Evolutionary conservation across 2,113 vertebrate species (phyloP), one percentile per base, ranked within the genome.

Genomic region (Nipponia nippon): DNA sequence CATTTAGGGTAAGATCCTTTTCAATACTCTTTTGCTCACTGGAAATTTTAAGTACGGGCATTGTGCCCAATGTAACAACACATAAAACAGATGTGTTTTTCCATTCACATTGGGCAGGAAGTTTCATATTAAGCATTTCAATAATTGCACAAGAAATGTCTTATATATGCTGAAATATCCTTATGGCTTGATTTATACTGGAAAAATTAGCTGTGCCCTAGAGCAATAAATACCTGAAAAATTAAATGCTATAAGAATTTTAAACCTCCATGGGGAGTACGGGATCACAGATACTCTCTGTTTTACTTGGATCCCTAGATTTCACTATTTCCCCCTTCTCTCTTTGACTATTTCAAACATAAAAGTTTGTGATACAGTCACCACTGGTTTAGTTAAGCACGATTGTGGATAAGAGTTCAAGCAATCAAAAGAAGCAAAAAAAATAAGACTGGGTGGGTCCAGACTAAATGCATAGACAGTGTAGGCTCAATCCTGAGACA

Each of bases 41-140:
- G 97, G 97, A 98, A 98, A 98, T 97, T 97, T 97, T 96, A 97
- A 96, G 90, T 79, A 92, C 0, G 92, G 98, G 98, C 98, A 97
- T 83, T 72, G 70, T 97, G 98, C 97, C 98, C 97, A 97, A 86
- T 83, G 91, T 95, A 97, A 97, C 96, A 98, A 97, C 97, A 98
- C 96, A 98, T 97, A 97, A 98, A 98, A 90, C 97, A 98, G 97
- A 98, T 96, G 97, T 98, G 95, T 96, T 98, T 98, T 98, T 98
- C 98, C 97, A 98, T 96, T 97, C 96, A 91, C 78, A 81, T 88
- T 56, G 84, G 96, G 94, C 92, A 96, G 97, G 97, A 98, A 98
- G 96, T 97, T 98, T 98, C 98, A 96, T 96, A 97, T 97, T 98
- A 98, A 97, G 96, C 90, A 96, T 97, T 95, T 97, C 94, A 97